phyloP scores from a whole-genome alignment of 92 coral and sea anemone species.

The Epizoanthus scotinus region DNA sequence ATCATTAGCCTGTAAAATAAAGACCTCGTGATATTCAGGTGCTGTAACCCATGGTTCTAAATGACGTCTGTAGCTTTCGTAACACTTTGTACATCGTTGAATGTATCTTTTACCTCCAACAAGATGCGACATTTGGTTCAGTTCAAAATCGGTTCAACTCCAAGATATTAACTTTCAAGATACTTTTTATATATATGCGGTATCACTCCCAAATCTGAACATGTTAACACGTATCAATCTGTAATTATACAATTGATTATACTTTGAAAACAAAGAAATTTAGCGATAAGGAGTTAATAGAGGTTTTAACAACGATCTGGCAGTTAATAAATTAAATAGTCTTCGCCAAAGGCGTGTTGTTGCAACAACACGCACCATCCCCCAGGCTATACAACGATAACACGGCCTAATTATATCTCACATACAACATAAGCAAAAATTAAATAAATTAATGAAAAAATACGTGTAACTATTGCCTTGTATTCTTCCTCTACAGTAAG shows the following conservation, averaged over 20 bases:
- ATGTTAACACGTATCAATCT: background rate
- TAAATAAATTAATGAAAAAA: conserved; percentile 15
- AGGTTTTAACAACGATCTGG: background rate
- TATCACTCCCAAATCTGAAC: background rate
- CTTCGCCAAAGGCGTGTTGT: background rate
- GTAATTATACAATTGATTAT: background rate
- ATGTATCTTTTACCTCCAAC: no score
- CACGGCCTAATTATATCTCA: background rate
- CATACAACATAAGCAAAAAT: conserved; percentile 2
- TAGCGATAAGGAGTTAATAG: background rate
- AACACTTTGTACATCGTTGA: no score
- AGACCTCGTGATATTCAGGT: no score
- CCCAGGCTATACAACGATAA: conserved; percentile 5
- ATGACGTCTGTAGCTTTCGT: no score
- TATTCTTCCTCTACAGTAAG: background rate
- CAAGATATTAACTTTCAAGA: background rate
- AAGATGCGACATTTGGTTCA: no score
- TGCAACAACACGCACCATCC: background rate
- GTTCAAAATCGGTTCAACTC: background rate
- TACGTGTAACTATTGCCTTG: conserved; percentile 13
- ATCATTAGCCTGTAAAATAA: no score
- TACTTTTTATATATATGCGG: background rate
- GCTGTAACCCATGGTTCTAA: no score
- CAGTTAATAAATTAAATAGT: background rate
- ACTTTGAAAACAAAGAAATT: background rate